Conservation (phyloP, 2,797 vertebrate species). For the Notolepis coatsorum region DNA sequence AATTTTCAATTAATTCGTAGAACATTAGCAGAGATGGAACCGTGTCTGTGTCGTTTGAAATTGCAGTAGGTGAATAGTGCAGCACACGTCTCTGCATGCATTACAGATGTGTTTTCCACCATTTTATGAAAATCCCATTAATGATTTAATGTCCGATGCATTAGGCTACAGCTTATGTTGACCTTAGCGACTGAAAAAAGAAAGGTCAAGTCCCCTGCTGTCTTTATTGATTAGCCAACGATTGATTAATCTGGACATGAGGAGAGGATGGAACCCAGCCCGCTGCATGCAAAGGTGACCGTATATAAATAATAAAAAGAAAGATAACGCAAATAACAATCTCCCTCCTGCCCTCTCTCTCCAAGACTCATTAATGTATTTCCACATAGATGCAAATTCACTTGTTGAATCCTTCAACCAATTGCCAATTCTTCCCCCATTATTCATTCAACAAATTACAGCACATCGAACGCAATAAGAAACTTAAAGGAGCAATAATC, state of each 20-base stretch:
- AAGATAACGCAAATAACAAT: constrained; percentile 71
- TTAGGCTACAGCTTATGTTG: constrained; percentile 8
- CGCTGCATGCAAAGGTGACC: constrained; percentile 66
- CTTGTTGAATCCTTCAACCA: constrained; percentile 73
- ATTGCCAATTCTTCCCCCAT: no score
- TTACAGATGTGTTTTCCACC: constrained; percentile 18
- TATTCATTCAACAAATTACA: constrained; percentile 86
- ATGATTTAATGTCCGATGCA: neutral
- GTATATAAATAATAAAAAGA: constrained; percentile 60
- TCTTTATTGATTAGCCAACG: constrained; percentile 34
- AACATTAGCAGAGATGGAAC: constrained; percentile 31
- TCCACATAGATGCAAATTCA: constrained; percentile 73
- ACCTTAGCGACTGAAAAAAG: constrained; percentile 10
- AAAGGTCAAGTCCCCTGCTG: constrained; percentile 7
- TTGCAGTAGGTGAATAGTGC: constrained; percentile 18
- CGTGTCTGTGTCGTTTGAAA: constrained; percentile 17
- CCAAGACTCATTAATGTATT: constrained; percentile 69
- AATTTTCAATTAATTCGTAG: constrained; percentile 40
- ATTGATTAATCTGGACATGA: constrained; percentile 2
- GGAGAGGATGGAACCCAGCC: constrained; percentile 1
- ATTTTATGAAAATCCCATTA: constrained; percentile 8
- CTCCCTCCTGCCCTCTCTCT: constrained; percentile 70
- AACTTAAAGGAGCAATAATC: no score
- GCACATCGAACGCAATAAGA: constrained; percentile 82
- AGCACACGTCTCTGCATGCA: constrained; percentile 35